Conservation (phyloP, 2,797 vertebrate species). For the Molothrus aeneus region DNA sequence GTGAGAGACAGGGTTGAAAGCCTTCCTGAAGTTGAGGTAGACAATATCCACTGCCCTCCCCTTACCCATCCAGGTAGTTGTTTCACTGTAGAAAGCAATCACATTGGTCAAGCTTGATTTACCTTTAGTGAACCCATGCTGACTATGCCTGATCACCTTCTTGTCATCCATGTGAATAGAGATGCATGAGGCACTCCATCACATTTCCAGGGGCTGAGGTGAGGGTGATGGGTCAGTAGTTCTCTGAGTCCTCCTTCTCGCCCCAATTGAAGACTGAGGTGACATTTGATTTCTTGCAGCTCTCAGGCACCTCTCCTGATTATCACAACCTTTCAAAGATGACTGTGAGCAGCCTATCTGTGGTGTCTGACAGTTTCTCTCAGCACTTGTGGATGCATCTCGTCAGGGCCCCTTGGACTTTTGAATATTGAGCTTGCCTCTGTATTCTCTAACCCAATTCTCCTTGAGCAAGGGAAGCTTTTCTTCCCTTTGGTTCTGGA, state of each 20-base stretch:
- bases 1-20: background rate
- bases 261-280: background rate
- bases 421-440: too few species aligned
- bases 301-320: background rate
- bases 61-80: background rate
- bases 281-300: background rate
- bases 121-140: background rate
- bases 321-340: rapidly evolving
- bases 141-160: background rate
- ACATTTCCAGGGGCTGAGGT: background rate
- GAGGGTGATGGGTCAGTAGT: background rate
- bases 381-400: background rate
- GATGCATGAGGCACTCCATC: background rate
- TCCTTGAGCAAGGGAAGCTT: background rate
- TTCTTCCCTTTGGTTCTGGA: background rate
- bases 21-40: background rate
- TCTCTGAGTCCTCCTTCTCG: background rate
- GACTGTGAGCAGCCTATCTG: background rate
- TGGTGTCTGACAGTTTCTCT: background rate
- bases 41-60: too few species aligned
- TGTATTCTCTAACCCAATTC: background rate
- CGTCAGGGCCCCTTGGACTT: rapidly evolving
- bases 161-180: background rate
- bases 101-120: background rate
- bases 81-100: background rate